Evolutionary conservation across 2,797 vertebrate genomes (phyloP).

Genomic region (Simalia tracyae): DNA sequence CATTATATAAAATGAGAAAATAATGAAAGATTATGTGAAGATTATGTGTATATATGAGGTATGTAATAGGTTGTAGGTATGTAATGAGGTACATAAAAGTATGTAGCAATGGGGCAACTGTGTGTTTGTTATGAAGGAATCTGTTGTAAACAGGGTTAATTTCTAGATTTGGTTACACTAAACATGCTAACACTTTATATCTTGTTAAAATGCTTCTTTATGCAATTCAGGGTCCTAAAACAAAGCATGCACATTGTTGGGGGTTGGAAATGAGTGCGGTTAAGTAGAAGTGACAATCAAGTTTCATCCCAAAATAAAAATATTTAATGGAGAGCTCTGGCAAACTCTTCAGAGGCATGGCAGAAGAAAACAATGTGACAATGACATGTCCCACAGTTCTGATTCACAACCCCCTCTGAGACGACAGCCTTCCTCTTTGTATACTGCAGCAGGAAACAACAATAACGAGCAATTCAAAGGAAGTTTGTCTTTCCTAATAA

Average conservation of each 20-base stretch:
- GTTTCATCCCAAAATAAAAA: constrained; percentile 59
- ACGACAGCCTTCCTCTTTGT: constrained; percentile 51
- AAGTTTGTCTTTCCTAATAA: constrained; percentile 46
- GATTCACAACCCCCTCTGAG: constrained; percentile 44
- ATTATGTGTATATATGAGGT: neutral
- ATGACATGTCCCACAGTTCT: constrained; percentile 58
- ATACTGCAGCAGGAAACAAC: constrained; percentile 38
- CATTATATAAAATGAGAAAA: neutral
- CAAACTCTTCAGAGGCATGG: constrained; percentile 54
- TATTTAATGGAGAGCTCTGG: constrained; percentile 56
- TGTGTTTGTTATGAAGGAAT: constrained; percentile 26
- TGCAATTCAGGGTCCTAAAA: neutral
- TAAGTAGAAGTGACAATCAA: constrained; percentile 62
- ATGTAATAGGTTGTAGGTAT: neutral
- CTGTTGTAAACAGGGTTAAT: constrained; percentile 36
- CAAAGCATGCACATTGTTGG: constrained; percentile 44
- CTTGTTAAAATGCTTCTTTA: constrained; percentile 32
- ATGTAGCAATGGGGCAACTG: neutral
- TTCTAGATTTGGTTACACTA: constrained; percentile 37
- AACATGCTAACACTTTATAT: constrained; percentile 33
- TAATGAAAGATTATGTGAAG: neutral
- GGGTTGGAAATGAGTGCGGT: constrained; percentile 42
- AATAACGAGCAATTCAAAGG: constrained; percentile 44
- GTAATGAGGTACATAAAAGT: neutral
- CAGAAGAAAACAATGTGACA: constrained; percentile 55